phyloP scores from a whole-genome alignment of 2,797 vertebrate genomes.

The Neoniphon sammara region DNA sequence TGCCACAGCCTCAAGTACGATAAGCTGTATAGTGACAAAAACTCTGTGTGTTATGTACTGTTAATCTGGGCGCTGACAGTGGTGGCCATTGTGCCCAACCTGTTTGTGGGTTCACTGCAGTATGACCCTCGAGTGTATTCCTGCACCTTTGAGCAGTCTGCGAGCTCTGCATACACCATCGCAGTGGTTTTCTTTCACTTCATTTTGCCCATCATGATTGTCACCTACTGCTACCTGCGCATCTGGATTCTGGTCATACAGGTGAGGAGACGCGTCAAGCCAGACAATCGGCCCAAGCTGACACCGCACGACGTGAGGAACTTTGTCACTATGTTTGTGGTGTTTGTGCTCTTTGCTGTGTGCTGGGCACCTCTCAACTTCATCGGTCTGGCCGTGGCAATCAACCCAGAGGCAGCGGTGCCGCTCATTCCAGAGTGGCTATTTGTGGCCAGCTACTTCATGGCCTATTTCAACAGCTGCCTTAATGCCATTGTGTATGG shows the following conservation, averaged over 20 bases:
- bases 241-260: conserved; percentile 89
- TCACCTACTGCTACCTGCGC: conserved; percentile 89
- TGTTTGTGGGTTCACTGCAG: conserved; percentile 91
- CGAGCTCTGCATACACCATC: conserved; percentile 91
- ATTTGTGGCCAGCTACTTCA: conserved; percentile 96
- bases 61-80: conserved; percentile 93
- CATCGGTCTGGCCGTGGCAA: conserved; percentile 94
- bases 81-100: conserved; percentile 92
- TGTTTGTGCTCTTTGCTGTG: conserved; percentile 96
- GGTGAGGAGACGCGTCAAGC: conserved; percentile 89
- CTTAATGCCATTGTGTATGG: conserved; percentile 99
- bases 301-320: conserved; percentile 94
- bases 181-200: conserved; percentile 95
- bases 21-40: conserved; percentile 92
- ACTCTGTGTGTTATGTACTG: conserved; percentile 91
- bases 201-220: conserved; percentile 88
- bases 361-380: conserved; percentile 98
- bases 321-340: conserved; percentile 97
- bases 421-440: conserved; percentile 95
- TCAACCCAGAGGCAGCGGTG: conserved; percentile 84
- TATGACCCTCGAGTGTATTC: conserved; percentile 96
- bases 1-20: conserved; percentile 97
- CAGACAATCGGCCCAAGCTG: conserved; percentile 88
- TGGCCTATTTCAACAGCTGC: conserved; percentile 99
- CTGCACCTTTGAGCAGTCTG: conserved; percentile 93